Percentiles rank a stretch among this genome's conserved stretches.
Evolutionary conservation across 2,888 invertebrate genomes (phyloP).

Genomic region (Disparrhopalites patrizii): DNA sequence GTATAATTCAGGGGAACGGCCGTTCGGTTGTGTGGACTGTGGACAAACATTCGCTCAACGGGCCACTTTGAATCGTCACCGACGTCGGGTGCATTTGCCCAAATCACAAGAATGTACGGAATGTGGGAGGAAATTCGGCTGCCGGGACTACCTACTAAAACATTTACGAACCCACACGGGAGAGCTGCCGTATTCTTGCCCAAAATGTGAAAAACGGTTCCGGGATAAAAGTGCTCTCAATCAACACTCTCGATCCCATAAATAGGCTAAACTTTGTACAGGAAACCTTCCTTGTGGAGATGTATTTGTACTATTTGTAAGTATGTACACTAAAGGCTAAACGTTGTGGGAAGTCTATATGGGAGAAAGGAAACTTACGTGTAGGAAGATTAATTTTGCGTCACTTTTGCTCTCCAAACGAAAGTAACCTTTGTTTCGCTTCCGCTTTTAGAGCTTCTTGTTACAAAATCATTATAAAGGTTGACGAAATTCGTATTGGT

Average conservation of each 20-base stretch:
- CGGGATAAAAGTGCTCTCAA: constrained; percentile 46
- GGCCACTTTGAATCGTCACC: constrained; percentile 44
- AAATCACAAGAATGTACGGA: constrained; percentile 47
- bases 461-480: too few species aligned
- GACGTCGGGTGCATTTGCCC: constrained; percentile 45
- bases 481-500: too few species aligned
- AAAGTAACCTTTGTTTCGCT: too few species aligned
- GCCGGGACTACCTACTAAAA: constrained; percentile 42
- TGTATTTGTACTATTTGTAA: too few species aligned
- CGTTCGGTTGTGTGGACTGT: constrained; percentile 44
- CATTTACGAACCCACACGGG: constrained; percentile 40
- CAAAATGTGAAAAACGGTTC: constrained; percentile 44
- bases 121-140: constrained; percentile 45
- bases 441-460: too few species aligned
- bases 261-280: constrained; percentile 15
- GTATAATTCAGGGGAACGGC: constrained; percentile 43
- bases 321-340: too few species aligned
- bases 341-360: too few species aligned
- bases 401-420: too few species aligned
- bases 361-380: too few species aligned
- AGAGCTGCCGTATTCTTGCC: constrained; percentile 44
- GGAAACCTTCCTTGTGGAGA: too few species aligned
- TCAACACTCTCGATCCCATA: constrained; percentile 45
- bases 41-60: constrained; percentile 44
- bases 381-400: too few species aligned